phyloP scores from a whole-genome alignment of 2,888 invertebrate species.

The Rotaria macrura region DNA sequence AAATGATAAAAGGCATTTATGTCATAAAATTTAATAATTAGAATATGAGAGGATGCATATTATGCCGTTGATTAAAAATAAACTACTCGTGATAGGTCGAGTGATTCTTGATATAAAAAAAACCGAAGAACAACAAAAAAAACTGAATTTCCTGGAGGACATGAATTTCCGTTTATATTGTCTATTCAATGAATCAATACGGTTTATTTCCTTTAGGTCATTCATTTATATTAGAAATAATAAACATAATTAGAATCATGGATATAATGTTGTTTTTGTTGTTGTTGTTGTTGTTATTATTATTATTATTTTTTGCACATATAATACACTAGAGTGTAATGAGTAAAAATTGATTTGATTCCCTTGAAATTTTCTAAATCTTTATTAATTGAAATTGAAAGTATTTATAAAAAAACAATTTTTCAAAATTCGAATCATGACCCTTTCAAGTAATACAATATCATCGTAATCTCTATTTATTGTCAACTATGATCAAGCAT shows the following conservation, averaged over 20 bases:
- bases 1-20: not conserved
- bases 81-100: not conserved
- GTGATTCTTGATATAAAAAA: not conserved
- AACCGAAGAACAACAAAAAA: too few species aligned
- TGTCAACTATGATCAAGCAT: too few species aligned
- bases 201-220: not conserved
- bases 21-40: not conserved
- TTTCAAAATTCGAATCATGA: not conserved
- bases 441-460: not conserved
- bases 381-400: not conserved
- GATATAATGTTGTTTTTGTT: too few species aligned
- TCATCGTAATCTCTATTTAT: not conserved
- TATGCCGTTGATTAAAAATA: not conserved
- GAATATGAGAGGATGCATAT: not conserved
- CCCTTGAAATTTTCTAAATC: not conserved
- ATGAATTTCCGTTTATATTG: not conserved
- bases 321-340: too few species aligned
- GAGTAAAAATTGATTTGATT: not conserved
- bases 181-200: not conserved
- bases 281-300: too few species aligned
- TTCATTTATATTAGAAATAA: not conserved
- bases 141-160: not conserved
- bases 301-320: too few species aligned
- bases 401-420: too few species aligned
- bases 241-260: not conserved